Evolutionary conservation across 1,140 invertebrate species (phyloP), one percentile per base, ranked within the genome.

Genomic region (Pinna nobilis): DNA sequence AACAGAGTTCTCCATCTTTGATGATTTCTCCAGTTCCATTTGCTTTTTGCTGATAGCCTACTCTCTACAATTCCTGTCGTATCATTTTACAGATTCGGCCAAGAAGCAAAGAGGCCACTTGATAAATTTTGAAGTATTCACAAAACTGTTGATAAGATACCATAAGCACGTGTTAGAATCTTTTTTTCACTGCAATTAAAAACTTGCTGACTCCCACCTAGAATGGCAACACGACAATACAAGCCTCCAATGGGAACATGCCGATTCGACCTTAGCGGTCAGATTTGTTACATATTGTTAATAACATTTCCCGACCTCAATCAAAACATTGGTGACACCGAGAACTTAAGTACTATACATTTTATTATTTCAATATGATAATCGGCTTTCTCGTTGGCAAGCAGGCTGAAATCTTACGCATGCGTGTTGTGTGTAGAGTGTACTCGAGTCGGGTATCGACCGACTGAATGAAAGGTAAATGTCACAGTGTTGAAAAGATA

Each of bases 361-460:
- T 63, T 44, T 63, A 37, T 44, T 63, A 63, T 35, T 63, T 41
- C 33, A 63, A 59, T n/a, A 35, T 59, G 59, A 33, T 63, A 63
- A 63, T 63, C 59, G 59, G 59, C 35, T 63, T 63, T 39, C 44
- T 41, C 59, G 59, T 63, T 63, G 59, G 59, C 59, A 63, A 63
- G 59, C 28, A 23, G 11, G 25, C n/a, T 59, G 13, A 15, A 3
- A 33, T 18, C 39, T n/a, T 63, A 67, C 59, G 59, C 59, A 63
- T 63, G 59, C 59, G 59, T 35, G 55, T 9, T 59, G 55, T n/a
- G n/a, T n/a, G n/a, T n/a, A n/a, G n/a, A n/a, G n/a, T n/a, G n/a
- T n/a, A n/a, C n/a, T n/a, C n/a, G n/a, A n/a, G n/a, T n/a, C n/a
- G n/a, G n/a, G n/a, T n/a, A n/a, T n/a, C n/a, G n/a, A n/a, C n/a